Evolutionary conservation across 1,140 invertebrate species (phyloP).

Genomic region (Homarus americanus): DNA sequence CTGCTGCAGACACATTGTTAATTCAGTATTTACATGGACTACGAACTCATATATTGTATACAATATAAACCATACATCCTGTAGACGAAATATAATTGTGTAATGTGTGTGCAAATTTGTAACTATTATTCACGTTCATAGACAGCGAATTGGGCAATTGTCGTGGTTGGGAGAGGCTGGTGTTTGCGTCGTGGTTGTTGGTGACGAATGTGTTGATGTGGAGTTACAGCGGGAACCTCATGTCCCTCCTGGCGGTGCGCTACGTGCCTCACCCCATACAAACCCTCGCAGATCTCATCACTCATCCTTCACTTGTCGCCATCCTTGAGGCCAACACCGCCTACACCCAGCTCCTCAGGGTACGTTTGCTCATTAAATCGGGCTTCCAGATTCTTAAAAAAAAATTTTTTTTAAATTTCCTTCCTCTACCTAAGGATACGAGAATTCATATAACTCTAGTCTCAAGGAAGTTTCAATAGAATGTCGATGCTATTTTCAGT

Average conservation of each 20-base stretch:
- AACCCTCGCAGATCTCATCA: constrained; percentile 1
- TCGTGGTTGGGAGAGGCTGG: not conserved
- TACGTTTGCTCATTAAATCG: not conserved
- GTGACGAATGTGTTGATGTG: not conserved
- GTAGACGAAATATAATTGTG: no score
- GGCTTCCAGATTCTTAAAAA: not conserved
- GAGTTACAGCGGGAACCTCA: constrained; percentile 28
- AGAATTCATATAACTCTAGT: not conserved
- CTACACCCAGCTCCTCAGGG: not conserved
- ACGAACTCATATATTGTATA: no score
- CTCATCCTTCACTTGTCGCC: not conserved
- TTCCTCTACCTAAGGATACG: not conserved
- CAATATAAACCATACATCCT: no score
- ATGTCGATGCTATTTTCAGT: not conserved
- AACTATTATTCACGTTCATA: not conserved
- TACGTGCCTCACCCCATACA: not conserved
- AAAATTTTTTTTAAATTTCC: not conserved
- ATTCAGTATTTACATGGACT: no score
- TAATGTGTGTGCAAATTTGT: not conserved
- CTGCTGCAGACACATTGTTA: no score
- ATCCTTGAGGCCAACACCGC: not conserved
- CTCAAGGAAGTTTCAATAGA: no score
- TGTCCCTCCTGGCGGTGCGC: constrained; percentile 40
- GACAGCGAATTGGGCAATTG: not conserved
- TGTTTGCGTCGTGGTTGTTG: constrained; percentile 25